phyloP scores from a whole-genome alignment of 2,888 invertebrate genomes.

The Agrotis clavis region DNA sequence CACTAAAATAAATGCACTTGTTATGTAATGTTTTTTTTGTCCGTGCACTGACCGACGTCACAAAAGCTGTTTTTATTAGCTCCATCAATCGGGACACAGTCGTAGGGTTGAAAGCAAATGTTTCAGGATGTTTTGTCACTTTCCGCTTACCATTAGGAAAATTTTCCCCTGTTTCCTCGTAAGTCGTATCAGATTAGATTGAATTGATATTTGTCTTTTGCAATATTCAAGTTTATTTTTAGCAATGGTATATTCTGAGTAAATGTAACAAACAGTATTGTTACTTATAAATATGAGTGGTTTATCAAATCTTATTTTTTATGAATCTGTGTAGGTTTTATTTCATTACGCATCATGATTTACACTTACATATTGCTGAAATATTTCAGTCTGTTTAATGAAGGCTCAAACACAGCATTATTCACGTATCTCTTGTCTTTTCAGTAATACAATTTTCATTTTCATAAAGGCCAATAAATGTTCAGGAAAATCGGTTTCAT shows the following conservation, averaged over 20 bases:
- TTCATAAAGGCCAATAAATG: not conserved
- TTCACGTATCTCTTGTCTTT: not conserved
- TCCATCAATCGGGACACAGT: not conserved
- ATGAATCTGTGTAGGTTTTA: not conserved
- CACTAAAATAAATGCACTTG: constrained; percentile 62
- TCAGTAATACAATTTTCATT: not conserved
- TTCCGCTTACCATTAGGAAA: not conserved
- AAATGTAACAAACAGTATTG: not conserved
- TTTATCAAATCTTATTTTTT: constrained; percentile 13
- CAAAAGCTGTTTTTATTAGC: constrained; percentile 32
- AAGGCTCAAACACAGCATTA: too few species aligned
- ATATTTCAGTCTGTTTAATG: constrained; percentile 6
- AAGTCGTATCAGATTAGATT: constrained; percentile 15
- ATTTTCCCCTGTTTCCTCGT: not conserved
- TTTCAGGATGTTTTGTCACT: not conserved
- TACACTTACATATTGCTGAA: not conserved
- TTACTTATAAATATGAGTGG: constrained; percentile 6
- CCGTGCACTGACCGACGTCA: constrained; percentile 30
- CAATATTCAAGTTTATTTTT: constrained; percentile 16
- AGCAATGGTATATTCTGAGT: not conserved
- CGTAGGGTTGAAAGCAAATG: constrained; percentile 16
- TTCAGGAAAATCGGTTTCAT: not conserved
- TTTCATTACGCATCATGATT: too few species aligned
- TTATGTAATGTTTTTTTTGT: constrained; percentile 39
- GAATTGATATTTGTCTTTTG: constrained; percentile 2